Percentiles rank a stretch among this genome's conserved stretches.
Conservation (phyloP, 2,888 invertebrate species). For the Chelonus formosanus region DNA sequence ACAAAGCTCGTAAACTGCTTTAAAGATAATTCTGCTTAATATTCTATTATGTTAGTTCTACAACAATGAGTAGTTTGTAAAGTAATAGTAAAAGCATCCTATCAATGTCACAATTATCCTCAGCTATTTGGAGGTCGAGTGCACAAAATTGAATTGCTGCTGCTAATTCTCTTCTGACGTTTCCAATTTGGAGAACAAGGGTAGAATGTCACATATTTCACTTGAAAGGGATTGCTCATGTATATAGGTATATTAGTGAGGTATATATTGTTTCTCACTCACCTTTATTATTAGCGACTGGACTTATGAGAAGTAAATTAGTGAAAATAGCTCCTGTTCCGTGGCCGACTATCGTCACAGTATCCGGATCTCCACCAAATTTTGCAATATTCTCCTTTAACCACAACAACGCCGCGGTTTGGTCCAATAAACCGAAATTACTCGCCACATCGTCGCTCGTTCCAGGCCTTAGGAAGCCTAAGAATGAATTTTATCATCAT, state of each 20-base stretch:
- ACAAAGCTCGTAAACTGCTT: no score
- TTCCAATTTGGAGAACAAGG: conserved; percentile 37
- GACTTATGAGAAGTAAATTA: conserved; percentile 92
- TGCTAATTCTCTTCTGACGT: conserved; percentile 34
- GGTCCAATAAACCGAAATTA: conserved; percentile 95
- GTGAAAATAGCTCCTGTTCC: conserved; percentile 95
- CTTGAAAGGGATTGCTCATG: conserved; percentile 34
- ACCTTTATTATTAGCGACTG: conserved; percentile 72
- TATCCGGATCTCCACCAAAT: conserved; percentile 88
- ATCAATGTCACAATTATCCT: conserved; percentile 49
- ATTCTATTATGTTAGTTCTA: no score
- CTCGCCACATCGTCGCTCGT: conserved; percentile 77
- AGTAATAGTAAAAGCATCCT: conserved; percentile 34
- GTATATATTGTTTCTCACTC: conserved; percentile 41
- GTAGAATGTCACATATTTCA: conserved; percentile 18
- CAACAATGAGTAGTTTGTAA: no score
- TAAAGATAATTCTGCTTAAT: no score
- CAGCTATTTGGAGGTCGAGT: conserved; percentile 16
- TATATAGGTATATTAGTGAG: conserved; percentile 17
- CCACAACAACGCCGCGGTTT: conserved; percentile 94
- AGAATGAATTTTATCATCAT: conserved; percentile 38
- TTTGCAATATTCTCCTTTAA: conserved; percentile 90
- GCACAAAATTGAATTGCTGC: conserved; percentile 23
- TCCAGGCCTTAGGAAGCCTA: conserved; percentile 83
- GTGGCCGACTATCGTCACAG: conserved; percentile 93